Evolutionary conservation across 1,140 invertebrate species (phyloP).

Genomic region (Periplaneta americana): DNA sequence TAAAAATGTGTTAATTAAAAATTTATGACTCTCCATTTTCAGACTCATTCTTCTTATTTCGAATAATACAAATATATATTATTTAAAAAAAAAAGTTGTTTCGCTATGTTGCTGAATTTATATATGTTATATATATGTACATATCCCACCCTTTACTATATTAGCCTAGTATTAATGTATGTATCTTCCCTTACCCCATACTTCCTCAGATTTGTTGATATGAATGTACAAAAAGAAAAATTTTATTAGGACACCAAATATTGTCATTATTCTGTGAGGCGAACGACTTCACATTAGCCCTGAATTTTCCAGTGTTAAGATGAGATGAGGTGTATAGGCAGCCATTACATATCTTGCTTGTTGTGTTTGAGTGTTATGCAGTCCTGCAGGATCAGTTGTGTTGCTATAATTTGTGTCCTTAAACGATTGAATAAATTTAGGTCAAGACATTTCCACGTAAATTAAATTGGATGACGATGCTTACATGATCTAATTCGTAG

Average conservation of each 20-base stretch:
- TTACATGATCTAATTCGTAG: too few species aligned
- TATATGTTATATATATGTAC: neutral
- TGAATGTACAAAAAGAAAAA: neutral
- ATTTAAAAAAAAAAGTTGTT: neutral
- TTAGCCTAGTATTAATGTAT: neutral
- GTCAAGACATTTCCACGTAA: too few species aligned
- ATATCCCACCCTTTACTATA: neutral
- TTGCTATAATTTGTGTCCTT: too few species aligned
- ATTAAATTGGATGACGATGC: too few species aligned
- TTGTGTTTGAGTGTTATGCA: too few species aligned
- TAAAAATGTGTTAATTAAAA: too few species aligned
- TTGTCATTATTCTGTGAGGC: neutral
- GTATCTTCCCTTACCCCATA: neutral
- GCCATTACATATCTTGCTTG: too few species aligned
- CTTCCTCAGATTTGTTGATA: neutral
- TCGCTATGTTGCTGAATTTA: neutral
- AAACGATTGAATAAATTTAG: too few species aligned
- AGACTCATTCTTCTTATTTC: neutral
- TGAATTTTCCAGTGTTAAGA: too few species aligned
- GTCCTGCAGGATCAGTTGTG: too few species aligned
- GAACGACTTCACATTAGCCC: too few species aligned
- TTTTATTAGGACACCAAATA: neutral
- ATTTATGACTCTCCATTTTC: neutral
- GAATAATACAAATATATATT: neutral
- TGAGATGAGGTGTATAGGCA: too few species aligned